Conservation (phyloP, 2,888 invertebrate genomes). For the Spodoptera exigua region DNA sequence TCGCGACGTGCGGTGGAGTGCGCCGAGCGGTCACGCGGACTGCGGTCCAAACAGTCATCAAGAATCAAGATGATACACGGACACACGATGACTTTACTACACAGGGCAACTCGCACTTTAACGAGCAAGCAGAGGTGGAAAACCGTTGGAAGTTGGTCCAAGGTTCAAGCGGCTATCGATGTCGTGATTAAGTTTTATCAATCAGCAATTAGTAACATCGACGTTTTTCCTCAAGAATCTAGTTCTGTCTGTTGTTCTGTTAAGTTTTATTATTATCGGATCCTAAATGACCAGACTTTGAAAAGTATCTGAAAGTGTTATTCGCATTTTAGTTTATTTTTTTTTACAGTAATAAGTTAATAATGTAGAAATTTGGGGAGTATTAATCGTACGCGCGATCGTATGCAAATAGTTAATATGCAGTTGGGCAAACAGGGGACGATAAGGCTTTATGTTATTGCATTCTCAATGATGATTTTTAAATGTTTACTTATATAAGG, state of each 20-base stretch:
- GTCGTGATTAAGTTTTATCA: too few relatives aligned
- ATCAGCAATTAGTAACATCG: too few relatives aligned
- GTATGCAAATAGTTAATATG: constrained; percentile 17
- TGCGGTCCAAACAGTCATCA: constrained; percentile 35
- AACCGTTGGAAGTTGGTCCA: neutral
- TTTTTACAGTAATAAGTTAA: constrained; percentile 4
- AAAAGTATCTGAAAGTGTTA: too few relatives aligned
- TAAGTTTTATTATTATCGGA: too few relatives aligned
- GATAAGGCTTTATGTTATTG: constrained; percentile 56
- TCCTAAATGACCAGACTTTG: too few relatives aligned
- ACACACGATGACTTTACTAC: constrained; percentile 18
- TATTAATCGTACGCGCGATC: constrained; percentile 33
- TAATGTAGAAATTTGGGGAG: constrained; percentile 21
- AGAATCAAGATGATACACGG: constrained; percentile 27
- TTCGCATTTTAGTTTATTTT: too few relatives aligned
- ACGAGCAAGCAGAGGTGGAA: neutral
- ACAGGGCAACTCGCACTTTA: constrained; percentile 20
- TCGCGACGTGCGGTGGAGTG: constrained; percentile 73
- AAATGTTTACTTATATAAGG: constrained; percentile 31
- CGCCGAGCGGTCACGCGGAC: constrained; percentile 70
- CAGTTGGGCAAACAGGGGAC: constrained; percentile 33
- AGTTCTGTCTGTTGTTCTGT: too few relatives aligned
- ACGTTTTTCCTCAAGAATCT: too few relatives aligned
- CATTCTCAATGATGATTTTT: constrained; percentile 47
- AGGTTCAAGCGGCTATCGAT: too few relatives aligned